Evolutionary conservation across 1,140 invertebrate species (phyloP), one percentile per base, ranked within the genome.

Genomic region (Drosophila orosa): DNA sequence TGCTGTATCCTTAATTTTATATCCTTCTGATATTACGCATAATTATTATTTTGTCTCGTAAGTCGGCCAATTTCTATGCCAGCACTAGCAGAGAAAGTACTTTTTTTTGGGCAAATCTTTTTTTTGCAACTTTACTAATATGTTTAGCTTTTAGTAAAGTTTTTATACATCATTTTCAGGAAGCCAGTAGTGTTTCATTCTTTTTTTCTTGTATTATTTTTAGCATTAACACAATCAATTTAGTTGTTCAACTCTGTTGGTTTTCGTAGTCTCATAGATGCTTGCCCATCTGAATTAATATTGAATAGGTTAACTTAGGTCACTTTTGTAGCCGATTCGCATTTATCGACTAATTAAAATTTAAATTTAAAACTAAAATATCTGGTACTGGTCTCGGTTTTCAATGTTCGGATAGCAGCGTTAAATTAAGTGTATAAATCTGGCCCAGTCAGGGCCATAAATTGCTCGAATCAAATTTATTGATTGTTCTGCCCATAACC

Each of bases 311-410:
- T 35, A 22, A 33, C 13, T 22, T 22, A 35, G 24, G 22, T 12
- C 17, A 39, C 17, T 40, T 6, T 12, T 29, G 22, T 44, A 42
- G 9, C 39, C 27, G n/a, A 22, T 19, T 44, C 35, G 24, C 29
- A 22, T 40, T 60, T 31, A 39, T 65, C 31, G 13, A 65, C 37
- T 33, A 19, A 65, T 65, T 59, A 9, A 13, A 10, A 25, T 19
- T 15, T 3, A 48, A 31, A 63, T 61, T 63, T n/a, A 0, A 7
- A 42, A 25, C 8, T 44, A 12, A 39, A 56, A 35, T 22, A 4
- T 52, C 19, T n/a, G 13, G 5, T 52, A 9, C 48, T 47, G 24
- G 39, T 7, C 57, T 12, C 29, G 56, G 58, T 66, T 66, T 62
- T 37, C 40, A 31, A 47, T 62, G 57, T 31, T 33, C 19, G 56